Evolutionary conservation across 2,113 vertebrate species (phyloP).

Genomic region (Carassius gibelio): DNA sequence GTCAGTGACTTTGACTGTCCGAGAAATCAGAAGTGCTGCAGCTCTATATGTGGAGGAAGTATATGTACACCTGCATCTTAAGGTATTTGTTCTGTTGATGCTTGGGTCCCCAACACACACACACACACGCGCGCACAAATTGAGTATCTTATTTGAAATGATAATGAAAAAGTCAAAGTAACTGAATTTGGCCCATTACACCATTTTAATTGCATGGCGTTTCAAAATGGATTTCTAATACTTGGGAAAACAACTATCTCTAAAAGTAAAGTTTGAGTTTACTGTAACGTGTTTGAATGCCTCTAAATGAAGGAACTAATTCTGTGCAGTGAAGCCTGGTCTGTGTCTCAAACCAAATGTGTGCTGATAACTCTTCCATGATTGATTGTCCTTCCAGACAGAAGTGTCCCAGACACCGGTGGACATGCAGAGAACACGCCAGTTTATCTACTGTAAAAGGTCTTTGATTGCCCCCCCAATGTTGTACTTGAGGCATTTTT

Average conservation of each 20-base stretch:
- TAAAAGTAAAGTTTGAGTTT: background rate
- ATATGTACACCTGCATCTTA: no score
- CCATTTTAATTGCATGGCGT: background rate
- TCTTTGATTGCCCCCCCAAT: no score
- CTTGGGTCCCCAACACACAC: no score
- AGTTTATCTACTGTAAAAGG: constrained; percentile 20
- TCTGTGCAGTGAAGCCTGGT: constrained; percentile 68
- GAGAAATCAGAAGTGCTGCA: constrained; percentile 75
- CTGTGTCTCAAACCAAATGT: constrained; percentile 61
- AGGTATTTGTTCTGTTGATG: no score
- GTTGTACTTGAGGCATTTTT: no score
- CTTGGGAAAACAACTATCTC: background rate
- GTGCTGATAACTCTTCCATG: constrained; percentile 66
- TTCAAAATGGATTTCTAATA: background rate
- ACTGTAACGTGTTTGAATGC: background rate
- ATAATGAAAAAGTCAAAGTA: background rate
- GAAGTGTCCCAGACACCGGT: constrained; percentile 72
- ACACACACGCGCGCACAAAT: no score
- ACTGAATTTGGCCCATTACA: background rate
- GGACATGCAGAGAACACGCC: constrained; percentile 66
- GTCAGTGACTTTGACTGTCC: background rate
- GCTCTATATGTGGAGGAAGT: constrained; percentile 43
- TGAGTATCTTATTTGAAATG: background rate
- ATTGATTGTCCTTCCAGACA: constrained; percentile 70
- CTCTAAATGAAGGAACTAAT: background rate